These are phyloP conservation scores for Leptodactylus fuscus DNA, from an alignment of 2,113 vertebrate species.

Conservation along the genomic window DNA sequence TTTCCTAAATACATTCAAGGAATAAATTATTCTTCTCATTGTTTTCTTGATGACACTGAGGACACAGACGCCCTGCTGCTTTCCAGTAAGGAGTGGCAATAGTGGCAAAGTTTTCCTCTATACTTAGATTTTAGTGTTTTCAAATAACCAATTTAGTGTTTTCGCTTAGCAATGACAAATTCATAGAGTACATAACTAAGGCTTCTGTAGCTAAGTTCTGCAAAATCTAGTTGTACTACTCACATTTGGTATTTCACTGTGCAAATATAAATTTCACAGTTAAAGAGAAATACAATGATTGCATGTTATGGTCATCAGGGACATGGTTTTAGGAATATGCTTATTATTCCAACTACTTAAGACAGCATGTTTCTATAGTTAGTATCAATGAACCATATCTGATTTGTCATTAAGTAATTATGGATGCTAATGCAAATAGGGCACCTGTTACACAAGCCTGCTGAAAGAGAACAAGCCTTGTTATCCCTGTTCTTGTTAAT, in stretches of 20 bases:
- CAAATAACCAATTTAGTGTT: not conserved
- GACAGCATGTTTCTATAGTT: conserved; percentile 88
- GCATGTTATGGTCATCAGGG: conserved; percentile 82
- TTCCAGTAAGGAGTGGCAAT: too few relatives aligned
- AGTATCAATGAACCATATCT: conserved; percentile 93
- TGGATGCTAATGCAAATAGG: conserved; percentile 96
- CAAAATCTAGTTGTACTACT: conserved; percentile 28
- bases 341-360: conserved; percentile 93
- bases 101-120: too few relatives aligned
- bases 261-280: conserved; percentile 83
- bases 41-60: too few relatives aligned
- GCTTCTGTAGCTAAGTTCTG: not conserved
- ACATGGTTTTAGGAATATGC: conserved; percentile 86
- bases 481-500: conserved; percentile 73
- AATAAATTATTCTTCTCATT: too few relatives aligned
- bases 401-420: conserved; percentile 99
- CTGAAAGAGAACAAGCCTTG: conserved; percentile 76
- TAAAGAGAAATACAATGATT: conserved; percentile 88
- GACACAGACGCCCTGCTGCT: too few relatives aligned
- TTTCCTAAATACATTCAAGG: too few relatives aligned
- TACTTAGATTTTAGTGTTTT: not conserved
- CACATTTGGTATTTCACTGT: conserved; percentile 65
- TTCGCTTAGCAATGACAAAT: not conserved
- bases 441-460: conserved; percentile 84
- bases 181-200: not conserved